Conservation (phyloP, 2,113 vertebrate species). For the Todiramphus saurophagus region DNA sequence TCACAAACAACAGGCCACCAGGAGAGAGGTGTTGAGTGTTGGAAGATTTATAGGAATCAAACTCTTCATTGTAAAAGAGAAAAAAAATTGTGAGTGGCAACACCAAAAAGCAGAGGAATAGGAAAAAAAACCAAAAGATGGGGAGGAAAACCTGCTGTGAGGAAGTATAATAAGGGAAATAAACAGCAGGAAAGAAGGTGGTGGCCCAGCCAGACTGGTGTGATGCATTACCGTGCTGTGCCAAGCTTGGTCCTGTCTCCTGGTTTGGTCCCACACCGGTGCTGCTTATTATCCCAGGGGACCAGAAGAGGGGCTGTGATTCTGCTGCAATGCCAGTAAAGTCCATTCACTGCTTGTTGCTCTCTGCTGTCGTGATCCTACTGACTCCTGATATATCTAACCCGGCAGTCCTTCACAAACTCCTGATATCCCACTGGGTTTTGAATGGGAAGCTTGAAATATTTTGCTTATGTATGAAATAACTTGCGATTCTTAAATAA, state of each 20-base stretch:
- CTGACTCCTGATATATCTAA: background rate
- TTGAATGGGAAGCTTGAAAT: background rate
- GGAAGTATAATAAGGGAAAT: background rate
- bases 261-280: background rate
- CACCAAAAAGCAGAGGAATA: background rate
- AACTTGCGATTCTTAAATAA: background rate
- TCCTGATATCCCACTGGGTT: background rate
- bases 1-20: background rate
- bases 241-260: background rate
- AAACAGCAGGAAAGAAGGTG: background rate
- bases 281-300: background rate
- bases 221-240: background rate
- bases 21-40: background rate
- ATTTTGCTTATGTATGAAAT: background rate
- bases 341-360: rapidly evolving
- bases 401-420: background rate
- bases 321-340: background rate
- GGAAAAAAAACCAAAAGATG: background rate
- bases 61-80: background rate
- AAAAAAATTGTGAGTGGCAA: background rate
- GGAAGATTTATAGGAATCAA: constrained; percentile 32
- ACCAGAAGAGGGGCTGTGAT: background rate
- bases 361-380: background rate
- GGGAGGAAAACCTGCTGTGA: background rate
- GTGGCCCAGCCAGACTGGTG: background rate